Evolutionary conservation across 2,797 vertebrate genomes (phyloP), one percentile per base, ranked within the genome.

Genomic region (Myotis myotis): DNA sequence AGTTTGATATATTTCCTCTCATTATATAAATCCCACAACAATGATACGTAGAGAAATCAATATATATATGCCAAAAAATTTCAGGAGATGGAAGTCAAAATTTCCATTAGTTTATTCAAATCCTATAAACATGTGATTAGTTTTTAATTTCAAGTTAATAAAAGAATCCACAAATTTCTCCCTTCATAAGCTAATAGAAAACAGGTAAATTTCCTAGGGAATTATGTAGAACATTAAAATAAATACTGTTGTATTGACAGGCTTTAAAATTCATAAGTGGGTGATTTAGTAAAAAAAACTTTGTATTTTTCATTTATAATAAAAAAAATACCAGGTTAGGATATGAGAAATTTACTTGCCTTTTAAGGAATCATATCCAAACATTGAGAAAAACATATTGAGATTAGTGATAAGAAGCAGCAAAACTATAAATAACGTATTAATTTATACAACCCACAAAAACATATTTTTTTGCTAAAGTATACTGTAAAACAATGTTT

Each of bases 131-230:
- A 71, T 57, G 28, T 41, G 28, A 66, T 72, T 82, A 20, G 60
- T 44, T 92, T 95, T 78, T 64, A 95, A 62, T 95, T 95, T 93
- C n/a, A 95, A 96, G 36, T 49, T 78, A 95, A 91, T 28, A 89
- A 64, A 96, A 47, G 75, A 68, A 84, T 68, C 20, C 38, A 85
- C 51, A 85, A 72, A 38, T 86, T 94, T 90, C 33, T 92, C 17
- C 71, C 47, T 91, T 91, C 47, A 80, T 53, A 79, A 86, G 64
- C 8, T 70, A 91, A 74, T 68, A n/a, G 15, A 71, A 62, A 87
- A 85, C 1, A 95, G 70, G 4, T 41, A 64, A 36, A 87, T 51
- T 92, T 93, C 64, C 44, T 78, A 94, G 78, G 92, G 72, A 49
- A 47, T 41, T 36, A 75, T 5, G 57, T 5, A 12, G 3, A 49